Base-by-base conservation (phyloP, 2,797 vertebrate species). In the Propithecus deckenii region DNA sequence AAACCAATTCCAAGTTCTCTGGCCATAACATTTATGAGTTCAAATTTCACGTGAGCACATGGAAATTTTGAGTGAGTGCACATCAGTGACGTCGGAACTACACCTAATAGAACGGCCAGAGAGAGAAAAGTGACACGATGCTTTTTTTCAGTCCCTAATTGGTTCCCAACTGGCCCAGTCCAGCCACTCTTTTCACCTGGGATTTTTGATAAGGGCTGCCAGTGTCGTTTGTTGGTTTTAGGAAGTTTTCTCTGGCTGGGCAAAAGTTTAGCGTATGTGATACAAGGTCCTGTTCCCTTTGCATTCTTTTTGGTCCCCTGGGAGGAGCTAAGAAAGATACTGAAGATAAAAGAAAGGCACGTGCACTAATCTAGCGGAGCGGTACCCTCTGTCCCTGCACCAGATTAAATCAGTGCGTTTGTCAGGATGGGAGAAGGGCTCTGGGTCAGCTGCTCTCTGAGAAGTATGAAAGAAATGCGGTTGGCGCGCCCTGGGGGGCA, bases 1-100 rank as follows among this genome's bases (percentile, higher is more conserved):
- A 95, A 94, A 89, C 30, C 91, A 88, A 94, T 22, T 38, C 46
- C 61, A 57, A 89, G 78, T 93, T 57, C 59, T 59, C 75, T 46
- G 61, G 48, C 32, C 17, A 1, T 11, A 61, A 30, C 57, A 55
- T 32, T 69, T 55, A 48, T 30, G 43, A 91, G 72, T 75, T 91
- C 65, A 59, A 65, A 65, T 90, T 67, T 97, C 46, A 80, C 22
- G 23, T 35, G 52, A 96, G 12, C 32, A 83, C 87, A 30, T 17
- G 23, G 87, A 83, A 61, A 76, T 55, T 43, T 55, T 63, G 67
- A 71, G 74, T 72, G 50, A 63, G 50, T 13, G 4, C 55, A 35
- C 4, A 1, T 38, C 30, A 13, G 48, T 65, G 84, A 72, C 55
- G 43, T 13, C 43, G 43, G 59, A 93, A 81, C 71, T 55, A 55